Percentiles rank a stretch among this genome's conserved stretches.
phyloP scores from a whole-genome alignment of 1,140 invertebrate species.

The Eriocheir sinensis region DNA sequence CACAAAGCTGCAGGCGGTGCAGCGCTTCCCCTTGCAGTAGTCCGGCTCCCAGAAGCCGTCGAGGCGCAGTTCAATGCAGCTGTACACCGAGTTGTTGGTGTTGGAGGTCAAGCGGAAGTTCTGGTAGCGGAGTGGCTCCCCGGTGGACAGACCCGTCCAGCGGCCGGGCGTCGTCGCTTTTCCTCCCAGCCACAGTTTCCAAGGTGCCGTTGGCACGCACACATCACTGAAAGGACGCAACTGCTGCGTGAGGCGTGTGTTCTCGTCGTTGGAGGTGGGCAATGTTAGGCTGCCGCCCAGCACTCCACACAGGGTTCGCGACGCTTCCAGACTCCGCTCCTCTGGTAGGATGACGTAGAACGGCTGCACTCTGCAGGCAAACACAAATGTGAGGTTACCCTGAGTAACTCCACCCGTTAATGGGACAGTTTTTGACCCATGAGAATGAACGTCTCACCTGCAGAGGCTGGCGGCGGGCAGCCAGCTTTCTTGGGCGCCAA shows the following conservation, averaged over 20 bases:
- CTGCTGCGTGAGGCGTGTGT: not conserved
- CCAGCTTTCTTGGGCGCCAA: not conserved
- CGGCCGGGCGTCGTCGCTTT: not conserved
- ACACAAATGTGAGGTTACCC: not conserved
- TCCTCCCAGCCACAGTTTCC: conserved; percentile 60
- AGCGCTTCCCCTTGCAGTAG: conserved; percentile 40
- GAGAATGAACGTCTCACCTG: conserved; percentile 23
- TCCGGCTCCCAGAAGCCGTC: conserved; percentile 49
- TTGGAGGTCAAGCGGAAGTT: not conserved
- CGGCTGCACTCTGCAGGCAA: not conserved
- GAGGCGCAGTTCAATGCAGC: not conserved
- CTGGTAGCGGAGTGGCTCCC: not conserved
- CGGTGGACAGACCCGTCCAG: not conserved
- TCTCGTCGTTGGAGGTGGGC: not conserved
- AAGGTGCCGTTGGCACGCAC: conserved; percentile 18
- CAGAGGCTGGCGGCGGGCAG: not conserved
- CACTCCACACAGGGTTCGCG: not conserved
- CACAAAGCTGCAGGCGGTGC: conserved; percentile 32
- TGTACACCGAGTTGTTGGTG: not conserved
- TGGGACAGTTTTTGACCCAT: not conserved
- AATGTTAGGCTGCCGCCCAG: conserved; percentile 26
- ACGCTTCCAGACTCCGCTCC: not conserved
- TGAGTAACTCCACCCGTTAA: not conserved
- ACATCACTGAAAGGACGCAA: conserved; percentile 7
- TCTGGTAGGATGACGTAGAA: conserved; percentile 39